Evolutionary conservation across 2,888 invertebrate species (phyloP).

Genomic region (Bedellia somnulentella): DNA sequence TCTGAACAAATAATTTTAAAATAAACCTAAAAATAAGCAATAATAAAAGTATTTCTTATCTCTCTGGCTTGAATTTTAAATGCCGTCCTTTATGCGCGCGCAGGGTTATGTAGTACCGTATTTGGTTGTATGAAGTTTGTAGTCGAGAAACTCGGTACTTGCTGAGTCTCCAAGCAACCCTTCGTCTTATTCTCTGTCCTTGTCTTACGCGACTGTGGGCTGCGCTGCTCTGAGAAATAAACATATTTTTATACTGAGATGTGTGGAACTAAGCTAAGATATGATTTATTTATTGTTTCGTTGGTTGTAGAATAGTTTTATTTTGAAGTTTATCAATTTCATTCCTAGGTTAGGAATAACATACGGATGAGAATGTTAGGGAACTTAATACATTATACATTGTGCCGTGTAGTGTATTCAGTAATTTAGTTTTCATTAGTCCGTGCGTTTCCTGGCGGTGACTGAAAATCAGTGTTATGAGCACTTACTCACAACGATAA

Average conservation of each 20-base stretch:
- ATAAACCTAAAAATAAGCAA: conserved; percentile 16
- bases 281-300: not conserved
- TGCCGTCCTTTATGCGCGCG: conserved; percentile 50
- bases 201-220: conserved; percentile 57
- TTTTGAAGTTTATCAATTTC: too few species aligned
- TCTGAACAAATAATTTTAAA: conserved; percentile 6
- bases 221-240: conserved; percentile 40
- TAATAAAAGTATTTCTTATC: conserved; percentile 56
- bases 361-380: too few species aligned
- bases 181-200: conserved; percentile 62
- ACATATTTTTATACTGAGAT: conserved; percentile 16
- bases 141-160: conserved; percentile 37
- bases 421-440: too few species aligned
- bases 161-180: conserved; percentile 57
- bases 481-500: too few species aligned
- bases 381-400: too few species aligned
- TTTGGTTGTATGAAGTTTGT: conserved; percentile 21
- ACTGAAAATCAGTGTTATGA: too few species aligned
- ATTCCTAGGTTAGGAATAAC: too few species aligned
- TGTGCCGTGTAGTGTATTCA: too few species aligned
- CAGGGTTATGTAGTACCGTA: conserved; percentile 38
- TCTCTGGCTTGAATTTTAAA: conserved; percentile 57
- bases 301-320: too few species aligned
- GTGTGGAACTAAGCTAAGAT: not conserved
- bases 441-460: too few species aligned